Evolutionary conservation across 2,113 vertebrate species (phyloP).

Genomic region (Tautogolabrus adspersus): DNA sequence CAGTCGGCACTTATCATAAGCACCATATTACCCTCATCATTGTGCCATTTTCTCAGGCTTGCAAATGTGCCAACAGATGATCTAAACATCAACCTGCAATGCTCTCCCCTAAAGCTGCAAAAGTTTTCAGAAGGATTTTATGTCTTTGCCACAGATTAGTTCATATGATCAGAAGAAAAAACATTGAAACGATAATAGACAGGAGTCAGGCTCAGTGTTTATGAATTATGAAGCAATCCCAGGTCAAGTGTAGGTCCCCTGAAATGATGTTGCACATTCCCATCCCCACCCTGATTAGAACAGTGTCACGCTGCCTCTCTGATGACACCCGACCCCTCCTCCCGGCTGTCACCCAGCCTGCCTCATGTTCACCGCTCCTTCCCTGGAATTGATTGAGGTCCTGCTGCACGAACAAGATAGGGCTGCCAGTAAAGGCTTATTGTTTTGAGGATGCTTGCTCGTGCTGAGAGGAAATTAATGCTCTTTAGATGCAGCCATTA

Average conservation of each 20-base stretch:
- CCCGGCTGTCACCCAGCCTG: conserved; percentile 26
- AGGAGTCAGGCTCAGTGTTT: background rate
- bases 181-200: background rate
- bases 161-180: background rate
- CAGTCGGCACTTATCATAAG: conserved; percentile 20
- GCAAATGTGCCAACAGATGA: background rate
- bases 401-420: conserved; percentile 59
- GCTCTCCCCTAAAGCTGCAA: background rate
- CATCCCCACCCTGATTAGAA: conserved; percentile 27
- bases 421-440: conserved; percentile 53
- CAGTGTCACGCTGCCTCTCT: conserved; percentile 29
- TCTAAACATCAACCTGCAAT: background rate
- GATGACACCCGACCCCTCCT: conserved; percentile 31
- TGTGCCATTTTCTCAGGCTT: conserved; percentile 1
- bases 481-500: conserved; percentile 46
- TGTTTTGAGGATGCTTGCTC: conserved; percentile 56
- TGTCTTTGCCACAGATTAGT: background rate
- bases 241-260: conserved; percentile 32
- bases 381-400: conserved; percentile 44
- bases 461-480: conserved; percentile 55
- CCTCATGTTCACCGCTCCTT: conserved; percentile 37
- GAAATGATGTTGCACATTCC: conserved; percentile 16
- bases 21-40: background rate
- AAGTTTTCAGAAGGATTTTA: background rate
- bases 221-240: conserved; percentile 6